A percentile compares a stretch with the other conserved stretches of the same genome.
Conservation (phyloP, 2,113 vertebrate genomes). For the Oceanites oceanicus region DNA sequence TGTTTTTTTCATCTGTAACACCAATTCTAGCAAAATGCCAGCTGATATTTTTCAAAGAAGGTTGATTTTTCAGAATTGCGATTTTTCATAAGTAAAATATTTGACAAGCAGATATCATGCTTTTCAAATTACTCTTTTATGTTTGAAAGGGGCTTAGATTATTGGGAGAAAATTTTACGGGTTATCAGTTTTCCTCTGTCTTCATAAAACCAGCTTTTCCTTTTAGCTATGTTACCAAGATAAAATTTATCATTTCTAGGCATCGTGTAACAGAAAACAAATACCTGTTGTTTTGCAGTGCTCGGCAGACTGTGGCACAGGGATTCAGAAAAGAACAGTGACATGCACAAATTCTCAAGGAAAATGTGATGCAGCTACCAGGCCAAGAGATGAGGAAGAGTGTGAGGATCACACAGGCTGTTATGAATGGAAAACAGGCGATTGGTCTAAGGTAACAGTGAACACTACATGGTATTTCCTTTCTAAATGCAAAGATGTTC, state of each 20-base stretch:
- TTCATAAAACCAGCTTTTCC: not conserved
- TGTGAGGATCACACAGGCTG: slow-evolving; percentile 91
- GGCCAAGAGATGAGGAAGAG: slow-evolving; percentile 80
- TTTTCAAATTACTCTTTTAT: not conserved
- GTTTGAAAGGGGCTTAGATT: not conserved
- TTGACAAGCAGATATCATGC: not conserved
- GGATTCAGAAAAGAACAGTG: slow-evolving; percentile 84
- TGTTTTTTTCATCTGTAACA: not conserved
- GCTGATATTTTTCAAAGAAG: not conserved
- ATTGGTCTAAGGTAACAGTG: slow-evolving; percentile 91
- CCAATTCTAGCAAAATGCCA: not conserved
- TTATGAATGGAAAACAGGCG: slow-evolving; percentile 94
- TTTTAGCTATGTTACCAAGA: not conserved
- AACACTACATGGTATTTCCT: not conserved
- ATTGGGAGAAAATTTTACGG: not conserved
- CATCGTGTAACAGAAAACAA: not conserved
- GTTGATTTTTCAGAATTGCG: not conserved
- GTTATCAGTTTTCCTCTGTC: not conserved
- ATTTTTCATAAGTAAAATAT: not conserved
- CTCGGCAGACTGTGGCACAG: slow-evolving; percentile 87
- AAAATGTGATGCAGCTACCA: slow-evolving; percentile 83
- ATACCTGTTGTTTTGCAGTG: slow-evolving; percentile 78
- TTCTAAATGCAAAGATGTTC: not conserved
- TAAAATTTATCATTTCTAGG: not conserved
- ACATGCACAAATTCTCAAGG: slow-evolving; percentile 88